Base-by-base conservation (phyloP, 2,888 invertebrate genomes). In the Gandaritis pyraliata region DNA sequence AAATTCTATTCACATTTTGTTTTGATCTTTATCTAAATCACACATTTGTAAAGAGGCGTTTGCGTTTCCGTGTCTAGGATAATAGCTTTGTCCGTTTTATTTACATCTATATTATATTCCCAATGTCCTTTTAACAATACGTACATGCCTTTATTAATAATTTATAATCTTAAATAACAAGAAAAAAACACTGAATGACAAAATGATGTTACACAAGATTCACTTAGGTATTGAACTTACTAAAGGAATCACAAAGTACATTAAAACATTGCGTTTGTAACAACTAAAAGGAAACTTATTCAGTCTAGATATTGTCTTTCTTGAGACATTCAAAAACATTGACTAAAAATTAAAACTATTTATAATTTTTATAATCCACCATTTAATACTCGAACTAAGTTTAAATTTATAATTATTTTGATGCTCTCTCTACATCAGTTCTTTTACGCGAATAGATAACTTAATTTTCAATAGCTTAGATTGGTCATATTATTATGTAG, bases 271-370 rank as follows among this genome's bases (percentile, higher is more conserved):
- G 70, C 33, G 66, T 70, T 70, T 76, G 80, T 76, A 78, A 80
- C 75, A 80, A 73, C 78, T 83, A 83, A 76, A 78, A 83, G 78
- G 80, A 79, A 88, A 87, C 87, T 87, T 87, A 86, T 87, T 89
- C 89, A 90, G 90, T 90, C 88, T 89, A 90, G 75, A 84, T 86
- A 88, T 88, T 87, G 90, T 89, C 90, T 90, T 88, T 88, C 74
- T 76, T 83, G 74, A 86, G 88, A 89, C 88, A 87, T 82, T 65
- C 74, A 77, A 85, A 82, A 85, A 80, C 79, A 76, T 79, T 85
- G 82, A 87, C 84, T 85, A 86, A 82, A 83, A 80, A 81, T 84
- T 83, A 77, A 75, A 70, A 56, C 68, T 68, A 70, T 43, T 43
- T 43, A 43, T 43, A 41, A 16, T 43, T 43, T 43, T 43, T 43